Evolutionary conservation across 2,797 vertebrate species (phyloP), one percentile per base, ranked within the genome.

Genomic region (Xenops minutus): DNA sequence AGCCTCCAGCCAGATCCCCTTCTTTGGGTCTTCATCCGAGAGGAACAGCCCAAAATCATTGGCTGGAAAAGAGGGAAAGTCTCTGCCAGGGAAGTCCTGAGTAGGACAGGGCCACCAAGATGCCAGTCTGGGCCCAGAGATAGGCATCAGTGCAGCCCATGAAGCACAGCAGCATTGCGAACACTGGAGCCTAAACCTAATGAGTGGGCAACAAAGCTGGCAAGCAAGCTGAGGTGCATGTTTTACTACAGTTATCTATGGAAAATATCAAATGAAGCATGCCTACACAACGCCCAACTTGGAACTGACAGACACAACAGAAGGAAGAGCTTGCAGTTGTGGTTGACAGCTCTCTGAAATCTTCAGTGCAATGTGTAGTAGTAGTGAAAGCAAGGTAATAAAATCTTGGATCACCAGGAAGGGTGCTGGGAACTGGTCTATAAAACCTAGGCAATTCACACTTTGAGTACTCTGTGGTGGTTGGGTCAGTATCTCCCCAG

Each of bases 11-110:
- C 99, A 99, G 95, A 99, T 99, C 46, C 99, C 99, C 96, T 99
- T 99, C 97, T 99, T 99, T 78, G 99, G 99, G 97, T 99, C 99
- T 89, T 99, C 99, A 79, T 99, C 99, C 32, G 99, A 99, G 92
- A 99, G 98, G 95, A 99, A 99, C 32, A 99, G 98, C 48, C 99
- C 99, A 37, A 99, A 99, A 97, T 99, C 99, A 62, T 98, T 99
- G 92, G 99, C 99, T 99, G 87, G 56, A 98, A 97, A 95, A 96
- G 27, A 98, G 18, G 24, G 14, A 34, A 43, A 71, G 66, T 71
- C 24, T 87, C 37, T 71, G 79, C 37, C 36, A 66, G 23, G 58
- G 36, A 12, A 71, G 48, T 68, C 36, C 64, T 54, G 15, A 61
- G 43, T 23, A 51, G 36, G 10, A 46, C 9, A 59, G 15, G 29